Evolutionary conservation across 2,113 vertebrate species (phyloP).

Genomic region (Carassius gibelio): DNA sequence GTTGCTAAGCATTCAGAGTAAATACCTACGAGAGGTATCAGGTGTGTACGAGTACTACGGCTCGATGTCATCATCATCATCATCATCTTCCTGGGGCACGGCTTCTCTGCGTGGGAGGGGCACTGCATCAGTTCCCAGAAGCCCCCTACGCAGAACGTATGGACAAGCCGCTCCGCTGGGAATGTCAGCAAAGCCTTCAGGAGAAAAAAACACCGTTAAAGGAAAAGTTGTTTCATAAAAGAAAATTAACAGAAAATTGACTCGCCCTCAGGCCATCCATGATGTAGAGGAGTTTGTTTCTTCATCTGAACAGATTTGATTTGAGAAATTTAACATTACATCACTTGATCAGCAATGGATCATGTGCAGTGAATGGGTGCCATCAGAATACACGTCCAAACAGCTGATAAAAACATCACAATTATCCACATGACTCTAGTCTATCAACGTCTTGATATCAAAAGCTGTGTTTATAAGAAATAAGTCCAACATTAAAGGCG

Average conservation of each 20-base stretch:
- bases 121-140: slow-evolving; percentile 71
- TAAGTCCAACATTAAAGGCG: too few species aligned
- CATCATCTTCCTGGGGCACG: background rate
- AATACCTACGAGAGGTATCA: background rate
- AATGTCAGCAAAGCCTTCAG: slow-evolving; percentile 81
- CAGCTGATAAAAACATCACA: background rate
- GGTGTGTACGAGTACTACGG: slow-evolving; percentile 33
- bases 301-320: background rate
- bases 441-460: background rate
- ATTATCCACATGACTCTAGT: background rate
- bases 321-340: background rate
- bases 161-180: slow-evolving; percentile 78
- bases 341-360: background rate
- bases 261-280: background rate
- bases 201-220: slow-evolving; percentile 8
- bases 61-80: slow-evolving; percentile 63
- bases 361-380: background rate
- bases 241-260: background rate
- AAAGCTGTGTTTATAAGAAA: background rate
- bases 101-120: slow-evolving; percentile 60
- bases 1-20: too few species aligned
- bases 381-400: background rate
- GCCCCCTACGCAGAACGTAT: slow-evolving; percentile 81
- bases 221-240: background rate
- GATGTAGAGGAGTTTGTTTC: background rate